These are phyloP conservation scores for Whitmania pigra DNA, from an alignment of 1,140 invertebrate genomes.

Conservation along the genomic window DNA sequence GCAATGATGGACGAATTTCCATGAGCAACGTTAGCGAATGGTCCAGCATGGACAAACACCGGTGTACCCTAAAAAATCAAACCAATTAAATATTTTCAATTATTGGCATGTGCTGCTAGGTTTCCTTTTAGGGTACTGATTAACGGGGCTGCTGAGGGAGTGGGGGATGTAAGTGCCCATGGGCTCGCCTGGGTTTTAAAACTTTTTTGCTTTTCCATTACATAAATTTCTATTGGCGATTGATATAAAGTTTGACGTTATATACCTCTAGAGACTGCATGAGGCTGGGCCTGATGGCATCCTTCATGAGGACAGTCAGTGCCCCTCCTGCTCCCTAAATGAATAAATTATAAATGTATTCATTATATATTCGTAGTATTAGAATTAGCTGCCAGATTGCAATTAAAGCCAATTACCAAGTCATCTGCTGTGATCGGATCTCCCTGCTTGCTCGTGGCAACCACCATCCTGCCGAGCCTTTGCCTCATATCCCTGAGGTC, in stretches of 20 bases:
- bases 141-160: too few species aligned
- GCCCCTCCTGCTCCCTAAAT: constrained; percentile 65
- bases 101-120: background rate
- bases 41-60: constrained; percentile 87
- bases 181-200: too few species aligned
- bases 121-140: background rate
- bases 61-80: constrained; percentile 49
- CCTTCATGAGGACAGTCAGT: constrained; percentile 76
- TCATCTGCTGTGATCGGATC: constrained; percentile 87
- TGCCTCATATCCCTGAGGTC: constrained; percentile 69
- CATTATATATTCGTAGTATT: background rate
- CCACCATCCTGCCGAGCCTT: constrained; percentile 77
- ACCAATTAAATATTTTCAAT: too few species aligned
- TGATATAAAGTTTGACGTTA: too few species aligned
- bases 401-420: constrained; percentile 51
- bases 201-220: too few species aligned
- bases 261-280: constrained; percentile 93
- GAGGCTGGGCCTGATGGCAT: constrained; percentile 84
- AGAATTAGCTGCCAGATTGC: background rate
- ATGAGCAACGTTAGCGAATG: constrained; percentile 98
- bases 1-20: constrained; percentile 91
- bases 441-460: constrained; percentile 69
- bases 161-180: too few species aligned
- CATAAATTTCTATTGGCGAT: too few species aligned
- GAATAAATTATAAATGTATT: background rate